Evolutionary conservation across 2,797 vertebrate species (phyloP), one percentile per base, ranked within the genome.

Genomic region (Telmatherina bonti): DNA sequence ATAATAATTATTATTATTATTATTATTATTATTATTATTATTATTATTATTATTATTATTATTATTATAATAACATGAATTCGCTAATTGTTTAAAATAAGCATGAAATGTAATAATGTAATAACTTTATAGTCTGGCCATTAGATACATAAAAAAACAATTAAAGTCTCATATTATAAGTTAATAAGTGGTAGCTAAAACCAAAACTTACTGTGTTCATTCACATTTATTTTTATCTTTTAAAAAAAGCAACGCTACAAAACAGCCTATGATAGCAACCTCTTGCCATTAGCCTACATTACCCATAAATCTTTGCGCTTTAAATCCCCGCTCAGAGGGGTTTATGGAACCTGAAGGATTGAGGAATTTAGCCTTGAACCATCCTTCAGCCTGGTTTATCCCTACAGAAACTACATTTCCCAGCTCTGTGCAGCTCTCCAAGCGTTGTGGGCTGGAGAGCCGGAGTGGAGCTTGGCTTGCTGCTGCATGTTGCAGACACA

Each of bases 361-460:
- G 13, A 1, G 24, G 1, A 18, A 0, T 10, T 15, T 8, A n/a
- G 18, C 4, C 2, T 13, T 1, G 0, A 11, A 0, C 3, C 3
- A 36, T 7, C 0, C 5, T 9, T 15, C 3, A 2, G 0, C 0
- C 1, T 7, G 0, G 2, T 0, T 24, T 45, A 4, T 0, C 0
- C 8, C 30, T 4, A 18, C 0, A 22, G 54, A 72, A 84, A 95
- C 94, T 94, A 92, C 94, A 94, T 67, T 76, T 88, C 87, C 93
- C 93, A 77, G 9, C 47, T 3, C 22, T 2, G 0, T 7, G 9
- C 3, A 2, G 38, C 0, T 0, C 5, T 26, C 24, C 54, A n/a
- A 38, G 53, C 68, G 59, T 58, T 62, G 76, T 65, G 66, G 82
- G 67, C 89, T 78, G 84, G 88, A 88, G 81, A 63, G 77, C 67